phyloP scores from a whole-genome alignment of 2,113 vertebrate species.

The Scatophagus argus region DNA sequence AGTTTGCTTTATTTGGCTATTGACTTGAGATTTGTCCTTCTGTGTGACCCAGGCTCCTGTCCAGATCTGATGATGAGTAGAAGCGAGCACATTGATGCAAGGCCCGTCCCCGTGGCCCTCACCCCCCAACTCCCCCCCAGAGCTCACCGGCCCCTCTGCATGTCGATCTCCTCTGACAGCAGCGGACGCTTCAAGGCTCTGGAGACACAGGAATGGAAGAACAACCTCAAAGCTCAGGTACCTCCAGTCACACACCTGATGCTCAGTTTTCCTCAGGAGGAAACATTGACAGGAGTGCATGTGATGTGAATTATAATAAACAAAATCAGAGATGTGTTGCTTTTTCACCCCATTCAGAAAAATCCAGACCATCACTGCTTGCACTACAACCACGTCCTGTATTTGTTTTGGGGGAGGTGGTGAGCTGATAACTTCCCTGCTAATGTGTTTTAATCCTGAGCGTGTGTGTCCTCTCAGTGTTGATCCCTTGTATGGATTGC shows the following conservation, averaged over 20 bases:
- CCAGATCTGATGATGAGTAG: constrained; percentile 84
- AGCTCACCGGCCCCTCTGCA: constrained; percentile 77
- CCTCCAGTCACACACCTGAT: background rate
- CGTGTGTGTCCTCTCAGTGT: background rate
- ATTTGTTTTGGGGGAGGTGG: background rate
- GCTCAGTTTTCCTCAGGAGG: no score
- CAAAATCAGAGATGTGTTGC: no score
- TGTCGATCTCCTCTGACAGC: constrained; percentile 82
- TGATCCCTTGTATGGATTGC: background rate
- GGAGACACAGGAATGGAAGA: constrained; percentile 83
- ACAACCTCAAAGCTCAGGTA: constrained; percentile 86
- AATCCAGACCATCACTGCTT: no score
- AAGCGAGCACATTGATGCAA: constrained; percentile 71
- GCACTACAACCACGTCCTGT: background rate
- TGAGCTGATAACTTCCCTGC: background rate
- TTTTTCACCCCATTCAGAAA: no score
- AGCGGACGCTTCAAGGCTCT: constrained; percentile 78
- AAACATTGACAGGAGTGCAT: no score
- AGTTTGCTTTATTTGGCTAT: background rate
- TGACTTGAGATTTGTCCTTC: background rate
- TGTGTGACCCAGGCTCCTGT: constrained; percentile 79
- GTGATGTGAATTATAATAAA: no score
- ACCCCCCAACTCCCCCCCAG: constrained; percentile 73
- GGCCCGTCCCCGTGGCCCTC: constrained; percentile 71
- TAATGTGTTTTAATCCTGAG: background rate